phyloP scores from a whole-genome alignment of 1,140 invertebrate genomes.

The Solenopsis fugax region DNA sequence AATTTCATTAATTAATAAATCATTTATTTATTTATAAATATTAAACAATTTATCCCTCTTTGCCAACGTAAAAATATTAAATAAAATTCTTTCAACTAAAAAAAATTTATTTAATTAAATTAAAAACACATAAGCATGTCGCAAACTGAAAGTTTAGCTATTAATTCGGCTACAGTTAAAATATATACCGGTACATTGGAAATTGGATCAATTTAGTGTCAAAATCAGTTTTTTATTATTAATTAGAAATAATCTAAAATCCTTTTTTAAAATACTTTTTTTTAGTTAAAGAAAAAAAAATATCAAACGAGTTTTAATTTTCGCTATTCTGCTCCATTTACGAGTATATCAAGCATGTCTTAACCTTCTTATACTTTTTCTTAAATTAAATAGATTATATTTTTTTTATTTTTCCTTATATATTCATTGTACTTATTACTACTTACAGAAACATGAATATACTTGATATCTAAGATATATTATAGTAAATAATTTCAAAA shows the following conservation, averaged over 20 bases:
- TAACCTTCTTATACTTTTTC: background rate
- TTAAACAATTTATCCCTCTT: background rate
- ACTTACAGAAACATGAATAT: background rate
- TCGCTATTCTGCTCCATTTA: background rate
- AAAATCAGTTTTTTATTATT: background rate
- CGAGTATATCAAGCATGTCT: background rate
- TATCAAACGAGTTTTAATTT: too few species aligned
- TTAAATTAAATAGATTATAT: background rate
- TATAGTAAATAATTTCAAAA: background rate
- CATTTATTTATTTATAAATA: background rate
- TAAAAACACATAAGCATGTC: too few species aligned
- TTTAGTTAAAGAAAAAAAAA: too few species aligned
- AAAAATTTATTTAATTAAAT: constrained; percentile 1
- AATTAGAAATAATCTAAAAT: background rate
- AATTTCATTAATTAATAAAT: background rate
- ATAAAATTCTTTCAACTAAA: background rate
- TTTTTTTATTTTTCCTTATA: background rate
- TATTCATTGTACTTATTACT: background rate
- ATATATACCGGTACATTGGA: constrained; percentile 12
- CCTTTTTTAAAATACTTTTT: too few species aligned
- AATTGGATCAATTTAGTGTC: constrained; percentile 29
- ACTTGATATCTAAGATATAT: background rate
- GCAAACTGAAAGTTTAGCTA: background rate
- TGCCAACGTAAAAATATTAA: background rate
- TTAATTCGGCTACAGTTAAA: constrained; percentile 24